Evolutionary conservation across 2,113 vertebrate species (phyloP), one percentile per base, ranked within the genome.

Genomic region (Malurus alboscapulatus): DNA sequence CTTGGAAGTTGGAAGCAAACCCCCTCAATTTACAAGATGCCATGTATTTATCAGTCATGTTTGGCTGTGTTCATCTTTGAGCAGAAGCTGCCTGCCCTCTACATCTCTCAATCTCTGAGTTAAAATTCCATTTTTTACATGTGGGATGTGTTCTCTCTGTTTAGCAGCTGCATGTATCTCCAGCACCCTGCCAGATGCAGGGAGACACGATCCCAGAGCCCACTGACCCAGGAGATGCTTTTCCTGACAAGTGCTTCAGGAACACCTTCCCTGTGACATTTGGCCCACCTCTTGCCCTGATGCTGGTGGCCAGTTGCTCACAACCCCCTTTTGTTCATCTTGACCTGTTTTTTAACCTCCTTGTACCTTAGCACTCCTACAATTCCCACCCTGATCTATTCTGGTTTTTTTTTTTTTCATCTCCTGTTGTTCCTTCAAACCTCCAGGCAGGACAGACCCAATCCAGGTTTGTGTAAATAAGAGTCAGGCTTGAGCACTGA

Each of bases 201-300:
- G 72, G 54, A 94, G 47, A 73, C 62, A 51, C 15, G 14, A 68
- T 2, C 63, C 30, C 44, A 55, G 48, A 62, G 32, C 34, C 57
- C 44, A 17, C 14, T 15, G 40, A 17, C 42, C 17, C 9, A 40
- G 47, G 44, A 50, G 65, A 45, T 50, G 50, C 42, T 84, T n/a
- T 47, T 79, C 72, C 84, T 74, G 73, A 42, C 85, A 61, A 48
- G 50, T 38, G 67, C 83, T 62, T 51, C 62, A 76, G 76, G 44
- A 18, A 36, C 26, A 48, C 47, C 12, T 75, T 75, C 30, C 48
- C 74, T 0, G 0, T 40, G 61, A 59, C 53, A 71, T 29, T 1
- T 69, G 69, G 71, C 55, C 9, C 32, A 63, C 29, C 21, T 71
- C 51, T 36, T 27, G 12, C 32, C 25, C 50, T 68, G 62, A 67